A percentile compares a stretch with the other conserved stretches of the same genome.
Evolutionary conservation across 92 coral and sea anemone genomes (phyloP).

Genomic region (Palythoa caribaeorum): DNA sequence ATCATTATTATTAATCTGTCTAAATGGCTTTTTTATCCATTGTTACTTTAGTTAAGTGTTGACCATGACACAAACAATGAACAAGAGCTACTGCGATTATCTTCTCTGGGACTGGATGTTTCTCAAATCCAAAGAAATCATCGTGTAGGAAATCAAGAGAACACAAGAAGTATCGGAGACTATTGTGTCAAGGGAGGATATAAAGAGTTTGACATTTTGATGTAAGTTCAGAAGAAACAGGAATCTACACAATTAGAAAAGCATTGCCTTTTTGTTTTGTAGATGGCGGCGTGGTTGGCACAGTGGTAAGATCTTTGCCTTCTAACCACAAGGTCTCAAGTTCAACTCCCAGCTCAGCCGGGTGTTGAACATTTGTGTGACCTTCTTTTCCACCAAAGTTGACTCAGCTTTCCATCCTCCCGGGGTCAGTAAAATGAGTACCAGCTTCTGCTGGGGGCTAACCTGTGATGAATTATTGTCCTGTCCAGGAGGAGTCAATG

Average conservation of each 20-base stretch:
- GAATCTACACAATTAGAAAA: neutral
- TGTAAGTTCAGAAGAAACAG: slow-evolving; percentile 51
- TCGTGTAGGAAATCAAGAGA: slow-evolving; percentile 91
- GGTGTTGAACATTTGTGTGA: no score
- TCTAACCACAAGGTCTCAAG: no score
- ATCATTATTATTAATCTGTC: neutral
- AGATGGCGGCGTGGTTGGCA: no score
- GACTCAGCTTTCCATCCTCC: no score
- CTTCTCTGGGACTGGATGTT: slow-evolving; percentile 90
- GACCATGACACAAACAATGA: slow-evolving; percentile 92
- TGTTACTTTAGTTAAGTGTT: slow-evolving; percentile 68
- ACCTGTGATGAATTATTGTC: no score
- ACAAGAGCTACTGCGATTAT: slow-evolving; percentile 80
- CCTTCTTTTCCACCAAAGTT: no score
- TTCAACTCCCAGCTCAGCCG: no score
- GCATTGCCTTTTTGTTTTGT: neutral
- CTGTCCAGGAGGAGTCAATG: no score
- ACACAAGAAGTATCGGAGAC: slow-evolving; percentile 96
- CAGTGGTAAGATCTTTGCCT: no score
- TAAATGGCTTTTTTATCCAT: neutral
- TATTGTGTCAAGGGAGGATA: slow-evolving; percentile 98
- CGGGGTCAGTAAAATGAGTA: no score
- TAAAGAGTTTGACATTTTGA: slow-evolving; percentile 95
- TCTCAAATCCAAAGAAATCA: slow-evolving; percentile 81
- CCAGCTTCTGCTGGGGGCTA: no score